These are phyloP conservation scores for Heteromormyrus szaboi DNA, from an alignment of 2,797 vertebrate species.

Conservation along the genomic window DNA sequence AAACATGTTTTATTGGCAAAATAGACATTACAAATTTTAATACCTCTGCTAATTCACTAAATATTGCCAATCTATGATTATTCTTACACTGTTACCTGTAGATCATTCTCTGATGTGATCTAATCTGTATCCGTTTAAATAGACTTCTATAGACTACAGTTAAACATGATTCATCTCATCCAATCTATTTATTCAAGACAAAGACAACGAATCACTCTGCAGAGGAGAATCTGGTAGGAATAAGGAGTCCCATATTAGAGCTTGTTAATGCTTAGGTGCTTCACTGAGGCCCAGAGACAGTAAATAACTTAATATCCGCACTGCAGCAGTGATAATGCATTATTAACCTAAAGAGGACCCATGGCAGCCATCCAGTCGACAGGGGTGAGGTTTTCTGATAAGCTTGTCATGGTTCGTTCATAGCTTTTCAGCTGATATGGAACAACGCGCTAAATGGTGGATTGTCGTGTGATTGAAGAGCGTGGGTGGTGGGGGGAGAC, in stretches of 20 bases:
- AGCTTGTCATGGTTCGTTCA: background rate
- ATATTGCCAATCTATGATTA: background rate
- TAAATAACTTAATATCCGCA: slow-evolving; percentile 3
- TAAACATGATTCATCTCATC: background rate
- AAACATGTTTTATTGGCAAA: slow-evolving; percentile 3
- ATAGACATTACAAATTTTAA: background rate
- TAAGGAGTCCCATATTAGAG: background rate
- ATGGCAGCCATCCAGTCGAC: background rate
- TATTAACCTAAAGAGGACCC: background rate
- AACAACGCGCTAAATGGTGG: background rate
- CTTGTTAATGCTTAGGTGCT: background rate
- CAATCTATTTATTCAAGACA: background rate
- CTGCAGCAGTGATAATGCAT: background rate
- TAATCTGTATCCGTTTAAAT: background rate
- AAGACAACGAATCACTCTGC: background rate
- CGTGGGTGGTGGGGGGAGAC: background rate
- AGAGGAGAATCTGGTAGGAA: background rate
- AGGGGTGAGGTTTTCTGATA: background rate
- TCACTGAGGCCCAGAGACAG: background rate
- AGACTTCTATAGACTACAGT: background rate
- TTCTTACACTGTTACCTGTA: background rate
- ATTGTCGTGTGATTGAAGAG: background rate
- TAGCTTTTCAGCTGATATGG: background rate
- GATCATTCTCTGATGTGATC: background rate
- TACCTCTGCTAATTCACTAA: background rate